Conservation (phyloP, 2,888 invertebrate species). For the Tricholauxania praeusta region DNA sequence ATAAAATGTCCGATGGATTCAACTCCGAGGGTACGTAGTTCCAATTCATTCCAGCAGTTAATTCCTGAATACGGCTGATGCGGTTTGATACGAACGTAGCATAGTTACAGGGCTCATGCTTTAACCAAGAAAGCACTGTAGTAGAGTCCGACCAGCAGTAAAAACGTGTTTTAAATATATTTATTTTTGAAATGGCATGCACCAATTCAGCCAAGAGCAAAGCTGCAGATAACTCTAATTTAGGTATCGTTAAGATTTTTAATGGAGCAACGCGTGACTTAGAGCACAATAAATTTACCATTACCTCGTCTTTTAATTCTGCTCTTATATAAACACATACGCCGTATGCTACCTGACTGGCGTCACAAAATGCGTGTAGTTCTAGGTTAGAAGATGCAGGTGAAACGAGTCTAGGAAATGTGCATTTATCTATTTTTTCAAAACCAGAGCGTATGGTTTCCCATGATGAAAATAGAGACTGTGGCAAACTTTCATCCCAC, state of each 20-base stretch:
- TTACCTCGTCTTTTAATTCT: not conserved
- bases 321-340: slow-evolving; percentile 12
- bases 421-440: not conserved
- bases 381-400: slow-evolving; percentile 13
- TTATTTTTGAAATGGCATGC: not conserved
- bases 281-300: not conserved
- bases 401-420: slow-evolving; percentile 35
- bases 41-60: slow-evolving; percentile 36
- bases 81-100: slow-evolving; percentile 28
- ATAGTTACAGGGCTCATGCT: slow-evolving; percentile 24
- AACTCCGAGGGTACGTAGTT: slow-evolving; percentile 37
- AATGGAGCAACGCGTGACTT: slow-evolving; percentile 31
- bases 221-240: slow-evolving; percentile 7
- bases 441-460: not conserved
- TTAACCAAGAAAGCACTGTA: slow-evolving; percentile 26
- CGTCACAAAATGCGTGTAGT: slow-evolving; percentile 43
- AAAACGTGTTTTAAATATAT: slow-evolving; percentile 10
- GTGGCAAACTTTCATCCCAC: slow-evolving; percentile 41
- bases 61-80: slow-evolving; percentile 7
- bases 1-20: slow-evolving; percentile 41
- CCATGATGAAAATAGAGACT: slow-evolving; percentile 31
- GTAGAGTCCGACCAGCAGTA: slow-evolving; percentile 34
- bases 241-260: slow-evolving; percentile 19
- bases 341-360: slow-evolving; percentile 16
- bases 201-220: slow-evolving; percentile 12